Evolutionary conservation across 2,888 invertebrate species (phyloP).

Genomic region (Tachina lurida): DNA sequence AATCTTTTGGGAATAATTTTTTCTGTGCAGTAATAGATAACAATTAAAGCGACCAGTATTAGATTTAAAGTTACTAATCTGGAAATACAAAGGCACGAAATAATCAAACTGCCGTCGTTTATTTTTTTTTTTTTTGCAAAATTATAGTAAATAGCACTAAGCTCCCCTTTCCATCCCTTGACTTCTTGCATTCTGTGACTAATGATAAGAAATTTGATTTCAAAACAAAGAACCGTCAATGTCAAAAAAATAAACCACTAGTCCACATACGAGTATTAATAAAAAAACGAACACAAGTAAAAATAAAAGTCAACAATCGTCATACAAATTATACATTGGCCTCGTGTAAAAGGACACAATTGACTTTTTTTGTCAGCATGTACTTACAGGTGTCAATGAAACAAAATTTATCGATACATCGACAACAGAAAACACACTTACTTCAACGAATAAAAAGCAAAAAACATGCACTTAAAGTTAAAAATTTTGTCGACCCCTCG

Average conservation of each 20-base stretch:
- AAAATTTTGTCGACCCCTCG: constrained; percentile 35
- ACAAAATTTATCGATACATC: constrained; percentile 61
- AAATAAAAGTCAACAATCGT: constrained; percentile 44
- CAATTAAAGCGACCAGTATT: too few relatives aligned
- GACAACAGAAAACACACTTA: constrained; percentile 62
- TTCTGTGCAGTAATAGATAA: too few relatives aligned
- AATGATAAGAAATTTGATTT: constrained; percentile 6
- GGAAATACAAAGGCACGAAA: too few relatives aligned
- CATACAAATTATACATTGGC: constrained; percentile 35
- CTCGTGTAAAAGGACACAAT: constrained; percentile 22
- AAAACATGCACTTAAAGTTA: constrained; percentile 15
- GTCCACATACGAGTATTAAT: background rate
- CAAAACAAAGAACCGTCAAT: constrained; percentile 6
- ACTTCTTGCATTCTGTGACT: too few relatives aligned
- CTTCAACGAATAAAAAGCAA: constrained; percentile 25
- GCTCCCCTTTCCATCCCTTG: too few relatives aligned
- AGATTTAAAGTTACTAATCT: too few relatives aligned
- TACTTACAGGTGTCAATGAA: constrained; percentile 66
- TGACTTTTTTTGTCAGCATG: constrained; percentile 56
- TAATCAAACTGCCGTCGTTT: too few relatives aligned
- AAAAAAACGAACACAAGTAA: background rate
- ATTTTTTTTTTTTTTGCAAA: too few relatives aligned
- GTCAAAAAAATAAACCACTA: background rate
- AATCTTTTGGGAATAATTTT: too few relatives aligned
- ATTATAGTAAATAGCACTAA: too few relatives aligned